phyloP scores from a whole-genome alignment of 2,113 vertebrate genomes.

The Nipponia nippon region DNA sequence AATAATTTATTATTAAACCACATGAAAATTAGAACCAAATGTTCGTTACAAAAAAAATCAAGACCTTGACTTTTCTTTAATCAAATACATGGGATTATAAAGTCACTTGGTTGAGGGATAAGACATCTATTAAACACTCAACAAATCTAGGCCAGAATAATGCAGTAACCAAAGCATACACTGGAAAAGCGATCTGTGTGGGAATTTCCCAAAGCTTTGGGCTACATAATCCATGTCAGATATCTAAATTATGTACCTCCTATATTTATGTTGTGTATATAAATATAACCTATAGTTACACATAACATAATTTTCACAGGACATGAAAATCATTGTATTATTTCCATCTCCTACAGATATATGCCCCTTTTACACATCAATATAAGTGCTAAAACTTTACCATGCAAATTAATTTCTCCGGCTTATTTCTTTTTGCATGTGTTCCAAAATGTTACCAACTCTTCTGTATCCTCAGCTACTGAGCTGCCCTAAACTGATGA shows the following conservation, averaged over 20 bases:
- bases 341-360: neutral
- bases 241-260: neutral
- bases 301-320: neutral
- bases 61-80: neutral
- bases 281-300: neutral
- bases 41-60: neutral
- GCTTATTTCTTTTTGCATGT: neutral
- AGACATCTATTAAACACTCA: neutral
- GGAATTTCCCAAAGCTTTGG: neutral
- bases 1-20: neutral
- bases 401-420: neutral
- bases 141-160: neutral
- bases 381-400: neutral
- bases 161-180: neutral
- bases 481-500: neutral
- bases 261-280: neutral
- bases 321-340: neutral
- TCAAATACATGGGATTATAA: neutral
- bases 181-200: neutral
- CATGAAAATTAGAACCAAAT: neutral
- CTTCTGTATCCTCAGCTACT: neutral
- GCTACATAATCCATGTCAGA: neutral
- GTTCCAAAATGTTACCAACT: neutral
- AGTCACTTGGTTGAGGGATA: neutral
- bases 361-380: neutral